Conservation (phyloP, 2,113 vertebrate species). For the Eurypyga helias region DNA sequence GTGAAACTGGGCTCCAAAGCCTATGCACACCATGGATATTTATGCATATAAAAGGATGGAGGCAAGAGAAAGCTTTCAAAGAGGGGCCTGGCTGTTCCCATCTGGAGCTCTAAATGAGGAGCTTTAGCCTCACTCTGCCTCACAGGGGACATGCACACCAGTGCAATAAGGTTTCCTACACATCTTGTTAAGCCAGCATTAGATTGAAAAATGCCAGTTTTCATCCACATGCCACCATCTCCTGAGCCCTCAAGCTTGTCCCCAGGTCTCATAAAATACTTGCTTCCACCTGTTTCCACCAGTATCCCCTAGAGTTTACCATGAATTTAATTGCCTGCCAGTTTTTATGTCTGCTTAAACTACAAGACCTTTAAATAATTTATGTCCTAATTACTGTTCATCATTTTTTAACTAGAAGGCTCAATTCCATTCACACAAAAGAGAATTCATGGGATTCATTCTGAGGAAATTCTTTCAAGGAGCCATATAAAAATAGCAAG, state of each 20-base stretch:
- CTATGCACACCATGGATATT: neutral
- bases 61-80: neutral
- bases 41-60: neutral
- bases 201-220: conserved; percentile 54
- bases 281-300: conserved; percentile 60
- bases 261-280: conserved; percentile 54
- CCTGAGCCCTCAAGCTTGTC: conserved; percentile 49
- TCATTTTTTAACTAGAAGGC: conserved; percentile 73
- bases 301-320: conserved; percentile 38
- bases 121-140: neutral
- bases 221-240: conserved; percentile 18
- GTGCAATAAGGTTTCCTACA: conserved; percentile 31
- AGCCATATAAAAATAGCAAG: conserved; percentile 28
- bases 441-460: conserved; percentile 19
- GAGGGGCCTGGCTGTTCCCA: neutral
- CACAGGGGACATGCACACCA: neutral
- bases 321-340: conserved; percentile 65
- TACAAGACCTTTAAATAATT: conserved; percentile 75
- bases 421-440: conserved; percentile 55
- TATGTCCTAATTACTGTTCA: conserved; percentile 78
- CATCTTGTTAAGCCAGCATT: conserved; percentile 56
- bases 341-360: conserved; percentile 55
- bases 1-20: neutral
- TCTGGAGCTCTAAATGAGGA: conserved; percentile 10
- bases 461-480: conserved; percentile 46